phyloP scores from a whole-genome alignment of 2,797 vertebrate species.

The Lates japonicus region DNA sequence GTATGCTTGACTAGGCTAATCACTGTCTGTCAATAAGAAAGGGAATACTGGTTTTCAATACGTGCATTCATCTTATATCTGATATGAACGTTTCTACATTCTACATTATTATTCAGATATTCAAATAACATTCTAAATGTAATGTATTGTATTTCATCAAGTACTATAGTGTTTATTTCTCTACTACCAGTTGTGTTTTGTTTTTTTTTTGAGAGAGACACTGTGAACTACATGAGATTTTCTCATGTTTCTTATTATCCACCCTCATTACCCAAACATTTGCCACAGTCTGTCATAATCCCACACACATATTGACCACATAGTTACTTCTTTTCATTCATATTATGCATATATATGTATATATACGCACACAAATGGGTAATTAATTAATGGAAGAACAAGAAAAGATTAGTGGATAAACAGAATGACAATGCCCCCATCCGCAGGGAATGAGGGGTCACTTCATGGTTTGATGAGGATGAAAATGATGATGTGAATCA shows the following conservation, averaged over 20 bases:
- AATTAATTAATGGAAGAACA: no score
- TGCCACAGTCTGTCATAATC: neutral
- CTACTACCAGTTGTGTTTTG: no score
- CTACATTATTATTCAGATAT: no score
- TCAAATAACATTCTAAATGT: no score
- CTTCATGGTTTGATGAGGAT: no score
- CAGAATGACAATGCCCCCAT: no score
- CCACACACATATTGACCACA: neutral
- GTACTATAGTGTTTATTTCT: no score
- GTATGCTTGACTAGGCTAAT: constrained; percentile 43
- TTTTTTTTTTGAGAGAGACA: neutral
- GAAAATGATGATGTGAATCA: no score
- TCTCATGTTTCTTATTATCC: no score
- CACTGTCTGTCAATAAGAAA: constrained; percentile 25
- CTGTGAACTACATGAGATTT: neutral
- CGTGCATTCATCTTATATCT: neutral
- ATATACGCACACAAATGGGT: no score
- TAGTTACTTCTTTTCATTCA: neutral
- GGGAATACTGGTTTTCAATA: neutral
- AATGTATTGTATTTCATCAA: neutral
- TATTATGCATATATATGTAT: neutral
- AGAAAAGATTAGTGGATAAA: no score
- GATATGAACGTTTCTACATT: neutral
- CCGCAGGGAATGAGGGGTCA: no score
- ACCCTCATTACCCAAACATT: neutral